phyloP scores from a whole-genome alignment of 2,797 vertebrate species.

The Eulemur albifrons region DNA sequence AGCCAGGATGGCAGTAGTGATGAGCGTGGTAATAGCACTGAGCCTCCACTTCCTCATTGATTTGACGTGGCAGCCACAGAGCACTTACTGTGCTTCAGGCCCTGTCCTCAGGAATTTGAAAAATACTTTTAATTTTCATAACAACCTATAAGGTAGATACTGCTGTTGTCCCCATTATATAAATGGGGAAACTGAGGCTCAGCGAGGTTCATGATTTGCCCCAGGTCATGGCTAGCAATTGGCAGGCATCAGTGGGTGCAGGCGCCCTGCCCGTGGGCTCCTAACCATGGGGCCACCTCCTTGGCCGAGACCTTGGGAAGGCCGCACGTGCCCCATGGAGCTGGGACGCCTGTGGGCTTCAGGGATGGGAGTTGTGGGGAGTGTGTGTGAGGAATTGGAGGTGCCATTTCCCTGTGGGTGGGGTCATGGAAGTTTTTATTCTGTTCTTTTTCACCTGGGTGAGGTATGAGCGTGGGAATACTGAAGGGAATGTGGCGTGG shows the following conservation, averaged over 20 bases:
- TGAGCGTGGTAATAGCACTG: accelerated
- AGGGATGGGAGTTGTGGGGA: not conserved
- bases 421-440: not conserved
- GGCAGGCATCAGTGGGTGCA: not conserved
- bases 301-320: not conserved
- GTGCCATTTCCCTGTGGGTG: not conserved
- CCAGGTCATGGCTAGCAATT: not conserved
- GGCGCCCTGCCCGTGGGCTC: not conserved
- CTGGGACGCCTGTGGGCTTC: not conserved
- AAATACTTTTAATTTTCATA: not conserved
- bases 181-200: not conserved
- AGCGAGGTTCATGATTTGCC: not conserved
- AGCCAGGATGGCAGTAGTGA: too few relatives aligned
- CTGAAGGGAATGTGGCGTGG: not conserved
- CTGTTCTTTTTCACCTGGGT: not conserved
- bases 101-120: not conserved
- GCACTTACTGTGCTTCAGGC: not conserved
- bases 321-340: accelerated
- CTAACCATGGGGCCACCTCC: not conserved
- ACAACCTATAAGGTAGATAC: not conserved
- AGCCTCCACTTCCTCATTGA: not conserved
- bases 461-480: not conserved
- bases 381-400: not conserved
- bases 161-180: not conserved
- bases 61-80: not conserved